Conservation (phyloP, 2,888 invertebrate species). For the Altica lythri region DNA sequence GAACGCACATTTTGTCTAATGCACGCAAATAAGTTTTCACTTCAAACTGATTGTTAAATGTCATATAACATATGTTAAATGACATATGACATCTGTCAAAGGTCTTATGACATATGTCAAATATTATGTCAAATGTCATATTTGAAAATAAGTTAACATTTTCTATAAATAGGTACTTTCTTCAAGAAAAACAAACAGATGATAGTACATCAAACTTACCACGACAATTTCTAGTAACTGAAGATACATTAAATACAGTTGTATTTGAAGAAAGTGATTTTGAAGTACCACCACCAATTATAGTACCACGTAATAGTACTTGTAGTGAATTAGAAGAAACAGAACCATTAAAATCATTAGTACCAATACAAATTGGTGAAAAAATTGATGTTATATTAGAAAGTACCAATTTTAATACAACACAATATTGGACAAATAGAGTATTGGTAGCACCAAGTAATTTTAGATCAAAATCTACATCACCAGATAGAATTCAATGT, state of each 20-base stretch:
- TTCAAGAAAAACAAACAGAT: constrained; percentile 34
- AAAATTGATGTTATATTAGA: constrained; percentile 36
- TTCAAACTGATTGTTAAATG: too few relatives aligned
- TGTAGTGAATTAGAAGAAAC: constrained; percentile 57
- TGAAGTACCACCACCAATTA: constrained; percentile 35
- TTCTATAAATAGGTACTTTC: constrained; percentile 30
- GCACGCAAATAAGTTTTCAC: too few relatives aligned
- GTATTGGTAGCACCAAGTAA: constrained; percentile 33
- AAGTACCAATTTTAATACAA: constrained; percentile 34
- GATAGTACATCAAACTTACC: constrained; percentile 39
- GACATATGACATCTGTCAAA: background rate
- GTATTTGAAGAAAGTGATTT: constrained; percentile 29
- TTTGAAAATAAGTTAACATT: background rate
- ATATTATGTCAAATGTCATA: background rate
- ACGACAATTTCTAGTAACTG: constrained; percentile 40
- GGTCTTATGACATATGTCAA: background rate
- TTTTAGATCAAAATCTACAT: constrained; percentile 28
- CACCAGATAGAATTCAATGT: constrained; percentile 15
- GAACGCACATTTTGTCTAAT: too few relatives aligned
- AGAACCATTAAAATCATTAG: constrained; percentile 54
- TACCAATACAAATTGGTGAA: constrained; percentile 35
- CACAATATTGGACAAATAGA: constrained; percentile 42
- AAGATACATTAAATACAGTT: constrained; percentile 30
- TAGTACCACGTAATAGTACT: constrained; percentile 48
- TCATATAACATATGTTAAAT: too few relatives aligned